Evolutionary conservation across 2,113 vertebrate species (phyloP).

Genomic region (Carassius carassius): DNA sequence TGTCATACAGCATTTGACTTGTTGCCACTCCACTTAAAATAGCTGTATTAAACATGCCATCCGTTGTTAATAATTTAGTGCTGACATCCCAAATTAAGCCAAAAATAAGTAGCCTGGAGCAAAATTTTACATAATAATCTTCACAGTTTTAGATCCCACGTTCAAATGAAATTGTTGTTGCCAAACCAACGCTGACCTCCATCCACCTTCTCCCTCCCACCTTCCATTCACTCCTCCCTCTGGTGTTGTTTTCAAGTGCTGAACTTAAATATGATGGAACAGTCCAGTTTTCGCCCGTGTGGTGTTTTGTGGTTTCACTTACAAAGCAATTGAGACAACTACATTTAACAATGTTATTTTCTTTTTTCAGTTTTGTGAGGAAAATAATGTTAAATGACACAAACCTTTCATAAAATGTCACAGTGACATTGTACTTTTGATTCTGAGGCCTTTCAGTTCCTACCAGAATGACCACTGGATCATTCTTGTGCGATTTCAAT

Average conservation of each 20-base stretch:
- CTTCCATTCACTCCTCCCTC: not conserved
- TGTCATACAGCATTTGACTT: slow-evolving; percentile 56
- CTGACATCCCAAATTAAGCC: slow-evolving; percentile 38
- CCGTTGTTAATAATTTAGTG: slow-evolving; percentile 48
- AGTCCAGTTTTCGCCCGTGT: slow-evolving; percentile 34
- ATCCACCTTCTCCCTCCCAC: slow-evolving; percentile 15
- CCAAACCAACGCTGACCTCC: not conserved
- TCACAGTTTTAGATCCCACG: slow-evolving; percentile 16
- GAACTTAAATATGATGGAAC: not conserved
- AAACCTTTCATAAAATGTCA: not conserved
- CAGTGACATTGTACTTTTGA: not conserved
- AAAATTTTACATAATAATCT: slow-evolving; percentile 24
- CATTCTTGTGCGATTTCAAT: slow-evolving; percentile 55
- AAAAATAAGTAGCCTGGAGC: slow-evolving; percentile 14
- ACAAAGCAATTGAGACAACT: not conserved
- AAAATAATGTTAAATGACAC: not conserved
- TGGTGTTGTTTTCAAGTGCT: not conserved
- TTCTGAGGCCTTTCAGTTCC: not conserved
- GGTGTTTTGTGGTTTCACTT: not conserved
- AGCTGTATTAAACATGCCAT: slow-evolving; percentile 32
- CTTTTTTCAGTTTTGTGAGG: not conserved
- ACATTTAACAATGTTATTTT: not conserved
- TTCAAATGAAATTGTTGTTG: slow-evolving; percentile 46
- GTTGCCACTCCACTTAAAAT: not conserved
- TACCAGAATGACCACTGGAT: not conserved